Percentiles rank a stretch among this genome's conserved stretches.
Evolutionary conservation across 2,797 vertebrate species (phyloP).

Genomic region (Enteromius argenteus): DNA sequence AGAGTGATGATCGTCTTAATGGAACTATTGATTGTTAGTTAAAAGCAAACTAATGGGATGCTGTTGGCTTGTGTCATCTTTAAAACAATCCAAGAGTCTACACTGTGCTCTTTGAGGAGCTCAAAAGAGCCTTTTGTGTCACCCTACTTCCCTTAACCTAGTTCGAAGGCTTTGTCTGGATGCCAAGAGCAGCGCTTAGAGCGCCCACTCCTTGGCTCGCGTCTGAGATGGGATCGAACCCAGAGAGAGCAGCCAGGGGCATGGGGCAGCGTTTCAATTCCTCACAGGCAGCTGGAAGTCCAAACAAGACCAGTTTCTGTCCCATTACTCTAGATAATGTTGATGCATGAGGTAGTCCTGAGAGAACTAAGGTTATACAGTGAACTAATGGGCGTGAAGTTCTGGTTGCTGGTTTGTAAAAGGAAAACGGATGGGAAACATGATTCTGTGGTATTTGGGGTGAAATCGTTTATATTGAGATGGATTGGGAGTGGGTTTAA

Average conservation of each 20-base stretch:
- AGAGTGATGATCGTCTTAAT: slow-evolving; percentile 75
- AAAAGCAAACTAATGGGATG: slow-evolving; percentile 73
- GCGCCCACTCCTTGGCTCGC: slow-evolving; percentile 67
- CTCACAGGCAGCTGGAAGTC: slow-evolving; percentile 59
- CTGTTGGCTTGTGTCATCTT: slow-evolving; percentile 73
- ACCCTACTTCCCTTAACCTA: slow-evolving; percentile 70
- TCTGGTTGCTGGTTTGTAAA: slow-evolving; percentile 11
- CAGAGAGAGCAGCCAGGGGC: slow-evolving; percentile 54
- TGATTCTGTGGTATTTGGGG: background rate
- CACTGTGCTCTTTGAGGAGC: slow-evolving; percentile 76
- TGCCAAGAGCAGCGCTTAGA: slow-evolving; percentile 59
- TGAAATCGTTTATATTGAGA: background rate
- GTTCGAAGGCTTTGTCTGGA: slow-evolving; percentile 69
- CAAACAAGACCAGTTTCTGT: slow-evolving; percentile 69
- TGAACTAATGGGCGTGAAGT: slow-evolving; percentile 65
- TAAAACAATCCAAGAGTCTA: slow-evolving; percentile 72
- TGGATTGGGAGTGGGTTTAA: background rate
- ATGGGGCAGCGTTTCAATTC: slow-evolving; percentile 50
- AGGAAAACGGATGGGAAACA: background rate
- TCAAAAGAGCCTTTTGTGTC: slow-evolving; percentile 78
- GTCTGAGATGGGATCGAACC: slow-evolving; percentile 61
- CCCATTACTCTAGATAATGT: slow-evolving; percentile 70
- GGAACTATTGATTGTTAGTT: slow-evolving; percentile 74
- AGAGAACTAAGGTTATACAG: slow-evolving; percentile 57
- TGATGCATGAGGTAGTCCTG: slow-evolving; percentile 60